Evolutionary conservation across 2,888 invertebrate species (phyloP).

Genomic region (Leptopilina drosophilae): DNA sequence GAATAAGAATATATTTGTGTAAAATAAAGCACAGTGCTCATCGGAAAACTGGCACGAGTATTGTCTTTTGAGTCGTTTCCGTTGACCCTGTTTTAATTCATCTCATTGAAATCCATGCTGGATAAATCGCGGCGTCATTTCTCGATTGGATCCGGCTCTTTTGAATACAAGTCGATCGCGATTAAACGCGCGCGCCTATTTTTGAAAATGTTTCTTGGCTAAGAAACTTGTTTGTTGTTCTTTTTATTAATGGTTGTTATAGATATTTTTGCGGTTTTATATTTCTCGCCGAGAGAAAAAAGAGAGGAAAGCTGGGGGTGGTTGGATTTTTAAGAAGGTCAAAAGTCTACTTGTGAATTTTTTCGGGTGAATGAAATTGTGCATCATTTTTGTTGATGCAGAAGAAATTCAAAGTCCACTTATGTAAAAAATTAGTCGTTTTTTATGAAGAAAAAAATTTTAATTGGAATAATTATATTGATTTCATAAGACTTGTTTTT

Average conservation of each 20-base stretch:
- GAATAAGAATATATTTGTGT: slow-evolving; percentile 23
- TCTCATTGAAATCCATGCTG: slow-evolving; percentile 47
- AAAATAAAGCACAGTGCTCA: slow-evolving; percentile 31
- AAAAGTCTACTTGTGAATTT: too few relatives aligned
- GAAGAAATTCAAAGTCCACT: too few relatives aligned
- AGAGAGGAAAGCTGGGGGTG: too few relatives aligned
- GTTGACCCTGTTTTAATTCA: slow-evolving; percentile 47
- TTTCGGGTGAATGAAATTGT: too few relatives aligned
- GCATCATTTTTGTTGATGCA: too few relatives aligned
- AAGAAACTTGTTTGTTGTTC: background rate
- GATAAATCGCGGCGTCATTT: slow-evolving; percentile 42
- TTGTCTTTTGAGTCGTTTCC: slow-evolving; percentile 53
- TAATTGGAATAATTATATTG: too few relatives aligned
- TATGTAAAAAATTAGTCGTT: too few relatives aligned
- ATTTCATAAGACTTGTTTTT: background rate
- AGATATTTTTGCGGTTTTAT: too few relatives aligned
- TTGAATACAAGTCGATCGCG: background rate
- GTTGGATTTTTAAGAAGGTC: too few relatives aligned
- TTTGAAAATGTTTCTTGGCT: background rate
- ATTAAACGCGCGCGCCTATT: background rate
- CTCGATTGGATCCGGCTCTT: slow-evolving; percentile 15
- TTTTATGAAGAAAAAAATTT: too few relatives aligned
- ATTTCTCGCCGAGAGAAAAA: too few relatives aligned
- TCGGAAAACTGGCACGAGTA: slow-evolving; percentile 43
- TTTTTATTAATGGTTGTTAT: too few relatives aligned